Base-by-base conservation (phyloP, 2,113 vertebrate genomes). In the Puma concolor region DNA sequence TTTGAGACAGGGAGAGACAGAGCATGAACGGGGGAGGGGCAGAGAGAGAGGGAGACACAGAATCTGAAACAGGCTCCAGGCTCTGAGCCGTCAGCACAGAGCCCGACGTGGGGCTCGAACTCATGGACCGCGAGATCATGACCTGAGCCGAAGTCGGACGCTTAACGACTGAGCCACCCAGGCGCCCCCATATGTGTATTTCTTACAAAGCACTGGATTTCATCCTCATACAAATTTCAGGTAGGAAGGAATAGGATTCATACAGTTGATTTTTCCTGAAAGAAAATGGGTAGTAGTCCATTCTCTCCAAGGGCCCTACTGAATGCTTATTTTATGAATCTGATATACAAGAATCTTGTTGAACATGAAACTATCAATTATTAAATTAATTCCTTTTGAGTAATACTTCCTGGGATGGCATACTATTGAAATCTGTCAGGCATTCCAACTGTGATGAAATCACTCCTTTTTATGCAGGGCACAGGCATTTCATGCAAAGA, bases 281-380 rank as follows among this genome's bases (percentile, higher is more conserved):
- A 63, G 2, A 13, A 77, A 77, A 69, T 7, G 2, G 4, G 9
- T 2, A 41, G 6, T 27, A 44, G 33, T 12, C 33, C 36, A 17
- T 63, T 13, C 16, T 93, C 31, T 36, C 52, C 36, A 63, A 31
- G 74, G 9, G 4, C 1, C 13, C 15, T 69, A 38, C 15, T 72
- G 2, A 74, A 57, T 69, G 64, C 9, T 69, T 89, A 66, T 72
- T 57, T 74, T 89, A 29, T 60, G 21, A 69, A 4, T 76, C 41
- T 82, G 36, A 64, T 41, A 33, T 64, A 36, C 38, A 31, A 77
- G 38, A 76, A 13, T 48, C 48, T 79, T 84, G 25, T 76, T 91
- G 93, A 23, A 64, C 31, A 88, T 64, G 77, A 48, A 82, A 96
- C 91, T 57, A 66, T n/a, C 25, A 54, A 27, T 84, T 86, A 54